A percentile compares a stretch with the other conserved stretches of the same genome.
phyloP scores from a whole-genome alignment of 2,113 vertebrate genomes.

The Rhabdomys dilectus region DNA sequence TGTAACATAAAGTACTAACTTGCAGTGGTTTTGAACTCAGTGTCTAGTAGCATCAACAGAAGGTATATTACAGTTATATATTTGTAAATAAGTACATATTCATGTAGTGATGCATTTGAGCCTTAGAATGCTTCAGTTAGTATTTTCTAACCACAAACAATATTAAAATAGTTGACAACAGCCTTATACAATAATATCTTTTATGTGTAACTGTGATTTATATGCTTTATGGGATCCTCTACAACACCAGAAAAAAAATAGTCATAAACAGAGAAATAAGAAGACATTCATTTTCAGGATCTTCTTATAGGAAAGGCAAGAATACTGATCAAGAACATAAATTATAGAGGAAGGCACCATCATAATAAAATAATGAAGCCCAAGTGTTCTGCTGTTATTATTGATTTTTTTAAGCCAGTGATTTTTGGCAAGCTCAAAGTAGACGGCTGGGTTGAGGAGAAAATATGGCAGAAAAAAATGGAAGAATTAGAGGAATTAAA shows the following conservation, averaged over 20 bases:
- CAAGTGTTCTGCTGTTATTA: too few species aligned
- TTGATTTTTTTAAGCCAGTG: background rate
- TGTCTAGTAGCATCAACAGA: background rate
- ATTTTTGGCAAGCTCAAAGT: background rate
- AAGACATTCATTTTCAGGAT: background rate
- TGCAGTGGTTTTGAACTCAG: background rate
- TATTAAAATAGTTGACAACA: background rate
- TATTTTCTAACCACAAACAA: background rate
- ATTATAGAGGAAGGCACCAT: background rate
- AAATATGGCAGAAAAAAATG: background rate
- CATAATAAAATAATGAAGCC: background rate
- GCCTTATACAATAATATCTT: background rate
- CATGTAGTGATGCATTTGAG: background rate
- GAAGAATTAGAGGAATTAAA: background rate
- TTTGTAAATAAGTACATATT: background rate
- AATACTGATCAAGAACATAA: background rate
- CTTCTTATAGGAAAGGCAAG: background rate
- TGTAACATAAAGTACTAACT: background rate
- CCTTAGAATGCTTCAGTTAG: background rate
- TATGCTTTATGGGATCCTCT: background rate
- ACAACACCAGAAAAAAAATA: background rate
- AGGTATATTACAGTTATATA: background rate
- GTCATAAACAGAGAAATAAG: background rate
- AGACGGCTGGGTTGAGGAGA: too few species aligned
- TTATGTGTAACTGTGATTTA: background rate